Evolutionary conservation across 1,140 invertebrate species (phyloP).

Genomic region (Sminthurides bifidus): DNA sequence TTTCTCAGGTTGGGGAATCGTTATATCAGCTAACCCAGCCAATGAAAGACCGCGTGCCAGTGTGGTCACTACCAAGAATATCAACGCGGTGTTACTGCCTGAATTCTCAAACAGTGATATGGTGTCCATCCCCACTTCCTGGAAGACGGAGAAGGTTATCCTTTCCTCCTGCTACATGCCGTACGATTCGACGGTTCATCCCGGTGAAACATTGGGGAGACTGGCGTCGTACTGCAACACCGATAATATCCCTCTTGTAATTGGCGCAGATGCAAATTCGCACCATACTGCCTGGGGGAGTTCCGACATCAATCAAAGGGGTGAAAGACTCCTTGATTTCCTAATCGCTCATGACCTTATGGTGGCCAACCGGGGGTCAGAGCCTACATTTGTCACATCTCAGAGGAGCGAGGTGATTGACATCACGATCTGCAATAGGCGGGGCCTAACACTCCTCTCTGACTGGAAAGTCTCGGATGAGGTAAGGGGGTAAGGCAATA

Average conservation of each 20-base stretch:
- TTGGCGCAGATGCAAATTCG: constrained; percentile 13
- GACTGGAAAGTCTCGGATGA: no score
- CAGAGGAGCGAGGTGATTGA: constrained; percentile 9
- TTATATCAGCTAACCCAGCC: neutral
- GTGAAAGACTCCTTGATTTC: constrained; percentile 5
- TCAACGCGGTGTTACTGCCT: neutral
- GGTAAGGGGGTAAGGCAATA: no score
- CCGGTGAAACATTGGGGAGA: neutral
- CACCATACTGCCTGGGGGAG: constrained; percentile 11
- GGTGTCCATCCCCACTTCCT: neutral
- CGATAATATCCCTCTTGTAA: neutral
- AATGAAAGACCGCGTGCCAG: neutral
- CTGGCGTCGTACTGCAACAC: constrained; percentile 1
- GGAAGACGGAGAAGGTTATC: neutral
- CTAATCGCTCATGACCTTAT: neutral
- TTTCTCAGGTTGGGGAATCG: neutral
- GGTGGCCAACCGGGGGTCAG: neutral
- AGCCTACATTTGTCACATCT: constrained; percentile 9
- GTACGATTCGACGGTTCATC: neutral
- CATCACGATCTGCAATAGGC: neutral
- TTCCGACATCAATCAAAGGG: constrained; percentile 6
- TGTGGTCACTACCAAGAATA: neutral
- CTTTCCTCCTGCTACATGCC: constrained; percentile 1
- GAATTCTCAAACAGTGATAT: neutral
- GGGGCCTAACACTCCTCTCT: neutral